Conservation (phyloP, 2,888 invertebrate genomes). For the Hemithea aestivaria region DNA sequence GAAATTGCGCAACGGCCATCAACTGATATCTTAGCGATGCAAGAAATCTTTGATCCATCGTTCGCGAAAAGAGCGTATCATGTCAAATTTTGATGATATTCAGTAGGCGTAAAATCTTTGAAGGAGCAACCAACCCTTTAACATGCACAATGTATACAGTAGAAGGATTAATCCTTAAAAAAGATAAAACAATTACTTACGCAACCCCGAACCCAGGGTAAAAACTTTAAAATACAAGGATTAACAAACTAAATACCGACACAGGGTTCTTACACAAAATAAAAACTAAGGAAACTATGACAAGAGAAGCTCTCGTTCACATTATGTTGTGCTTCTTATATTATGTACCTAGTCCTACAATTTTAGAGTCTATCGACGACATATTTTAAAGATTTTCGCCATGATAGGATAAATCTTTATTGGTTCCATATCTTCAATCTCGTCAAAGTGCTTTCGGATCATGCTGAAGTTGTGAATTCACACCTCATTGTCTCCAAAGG, state of each 20-base stretch:
- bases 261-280: too few species aligned
- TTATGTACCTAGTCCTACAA: too few species aligned
- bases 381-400: background rate
- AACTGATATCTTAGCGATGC: slow-evolving; percentile 46
- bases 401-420: slow-evolving; percentile 31
- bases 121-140: slow-evolving; percentile 49
- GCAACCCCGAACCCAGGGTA: slow-evolving; percentile 25
- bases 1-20: slow-evolving; percentile 75
- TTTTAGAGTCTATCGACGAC: too few species aligned
- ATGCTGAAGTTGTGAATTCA: slow-evolving; percentile 58
- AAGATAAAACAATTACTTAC: slow-evolving; percentile 38
- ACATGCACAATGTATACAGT: slow-evolving; percentile 27
- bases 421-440: slow-evolving; percentile 36
- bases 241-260: slow-evolving; percentile 9
- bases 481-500: slow-evolving; percentile 55
- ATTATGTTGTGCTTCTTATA: too few species aligned
- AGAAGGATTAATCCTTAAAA: slow-evolving; percentile 47
- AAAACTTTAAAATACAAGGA: slow-evolving; percentile 8
- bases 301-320: too few species aligned
- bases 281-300: too few species aligned
- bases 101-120: slow-evolving; percentile 46
- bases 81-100: slow-evolving; percentile 41
- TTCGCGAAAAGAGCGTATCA: slow-evolving; percentile 50
- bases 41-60: slow-evolving; percentile 49
- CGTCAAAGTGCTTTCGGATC: slow-evolving; percentile 25